Base-by-base conservation (phyloP, 2,888 invertebrate species). In the Creontiades dilutus region DNA sequence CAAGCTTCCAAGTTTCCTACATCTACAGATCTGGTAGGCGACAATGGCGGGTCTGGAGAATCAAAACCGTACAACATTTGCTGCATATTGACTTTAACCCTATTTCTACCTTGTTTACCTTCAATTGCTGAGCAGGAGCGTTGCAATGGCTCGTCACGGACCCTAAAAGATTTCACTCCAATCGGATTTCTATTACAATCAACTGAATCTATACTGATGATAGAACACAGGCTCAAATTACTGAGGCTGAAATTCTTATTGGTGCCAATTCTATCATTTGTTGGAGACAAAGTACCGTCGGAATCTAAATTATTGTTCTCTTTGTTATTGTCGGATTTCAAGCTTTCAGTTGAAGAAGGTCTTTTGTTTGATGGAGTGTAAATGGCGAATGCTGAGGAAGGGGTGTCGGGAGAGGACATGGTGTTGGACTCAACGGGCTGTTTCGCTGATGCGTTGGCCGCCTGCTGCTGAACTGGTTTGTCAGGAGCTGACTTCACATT, bases 1-100 rank as follows among this genome's bases (percentile, higher is more conserved):
- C 91, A 91, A 23, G 91, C 87, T 80, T 92, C 92, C 37, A 92
- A 90, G 47, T 91, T 90, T 92, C 94, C 93, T 47, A 95, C 95
- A 92, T 95, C 95, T 91, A 95, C 95, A 37, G 94, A 94, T n/a
- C 68, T 48, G 93, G 94, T 93, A 52, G 94, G 94, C 90, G 93
- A 93, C 91, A 94, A 94, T 90, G 94, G 94, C 48, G 92, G 92
- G 81, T 93, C 93, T 68, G 93, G 93, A 85, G 92, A 92, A 78
- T 93, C 82, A 3, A 89, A 80, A 0, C 91, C 91, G 84, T 91
- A 91, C 19, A 91, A 86, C 87, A 91, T 89, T 85, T 92, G 90
- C 61, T 91, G 91, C 91, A 91, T 91, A 86, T 92, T 92, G 57
- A 92, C 86, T 89, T 90, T 91, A 13, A 90, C 82, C 23, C 89